Conservation (phyloP, 2,888 invertebrate species). For the Ormyrus pomaceus region DNA sequence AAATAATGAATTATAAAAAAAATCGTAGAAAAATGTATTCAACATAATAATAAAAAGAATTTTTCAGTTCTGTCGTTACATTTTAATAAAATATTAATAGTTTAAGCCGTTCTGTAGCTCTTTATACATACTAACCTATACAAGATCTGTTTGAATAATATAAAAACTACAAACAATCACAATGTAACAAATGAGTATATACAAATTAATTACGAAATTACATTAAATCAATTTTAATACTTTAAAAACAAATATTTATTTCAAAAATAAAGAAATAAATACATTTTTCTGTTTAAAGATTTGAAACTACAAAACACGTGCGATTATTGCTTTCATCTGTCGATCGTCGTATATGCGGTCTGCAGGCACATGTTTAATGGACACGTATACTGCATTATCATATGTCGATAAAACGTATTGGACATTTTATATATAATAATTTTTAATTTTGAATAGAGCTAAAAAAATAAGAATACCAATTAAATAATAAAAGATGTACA, state of each 20-base stretch:
- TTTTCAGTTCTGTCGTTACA: not conserved
- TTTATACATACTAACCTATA: constrained; percentile 42
- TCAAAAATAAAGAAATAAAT: not conserved
- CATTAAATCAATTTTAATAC: not conserved
- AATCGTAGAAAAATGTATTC: constrained; percentile 19
- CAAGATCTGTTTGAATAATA: not conserved
- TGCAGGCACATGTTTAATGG: no score
- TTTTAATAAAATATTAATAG: not conserved
- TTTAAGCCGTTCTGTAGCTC: not conserved
- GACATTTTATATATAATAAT: no score
- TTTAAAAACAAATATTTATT: constrained; percentile 25
- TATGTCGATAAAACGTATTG: no score
- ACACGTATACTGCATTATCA: no score
- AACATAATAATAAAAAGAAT: not conserved
- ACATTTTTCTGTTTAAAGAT: constrained; percentile 32
- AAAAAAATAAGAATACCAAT: no score
- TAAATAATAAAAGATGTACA: no score
- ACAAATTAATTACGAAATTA: not conserved
- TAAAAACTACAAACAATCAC: not conserved
- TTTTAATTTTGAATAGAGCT: no score
- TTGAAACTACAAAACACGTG: constrained; percentile 37
- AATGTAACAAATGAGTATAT: constrained; percentile 11
- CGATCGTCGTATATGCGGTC: no score
- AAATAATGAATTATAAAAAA: constrained; percentile 2
- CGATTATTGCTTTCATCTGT: not conserved